Percentiles rank a stretch among this genome's conserved stretches.
phyloP scores from a whole-genome alignment of 2,113 vertebrate genomes.

The Zootoca vivipara region DNA sequence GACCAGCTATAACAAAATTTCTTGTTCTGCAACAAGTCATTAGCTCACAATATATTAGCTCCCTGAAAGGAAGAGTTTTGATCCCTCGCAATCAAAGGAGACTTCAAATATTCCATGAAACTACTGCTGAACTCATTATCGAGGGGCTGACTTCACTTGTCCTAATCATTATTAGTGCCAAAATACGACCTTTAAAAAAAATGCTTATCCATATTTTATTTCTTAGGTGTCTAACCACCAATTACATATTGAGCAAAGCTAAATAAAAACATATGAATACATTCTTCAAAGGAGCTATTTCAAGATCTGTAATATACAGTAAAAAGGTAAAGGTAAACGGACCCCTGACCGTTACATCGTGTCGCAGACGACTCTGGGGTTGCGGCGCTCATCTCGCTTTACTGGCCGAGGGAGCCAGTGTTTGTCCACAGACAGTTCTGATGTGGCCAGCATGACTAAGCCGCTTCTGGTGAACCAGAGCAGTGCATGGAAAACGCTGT shows the following conservation, averaged over 20 bases:
- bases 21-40: constrained; percentile 28
- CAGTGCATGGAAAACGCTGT: too few species aligned
- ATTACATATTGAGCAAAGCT: not conserved
- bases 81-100: not conserved
- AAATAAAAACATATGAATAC: not conserved
- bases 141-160: not conserved
- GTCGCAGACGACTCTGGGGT: too few species aligned
- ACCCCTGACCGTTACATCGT: too few species aligned
- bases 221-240: not conserved
- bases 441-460: too few species aligned
- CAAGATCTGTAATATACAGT: not conserved
- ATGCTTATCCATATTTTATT: not conserved
- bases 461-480: too few species aligned
- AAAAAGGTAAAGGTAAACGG: too few species aligned
- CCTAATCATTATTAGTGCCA: too few species aligned
- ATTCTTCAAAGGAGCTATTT: not conserved
- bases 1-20: constrained; percentile 39
- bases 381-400: too few species aligned
- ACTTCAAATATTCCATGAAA: not conserved
- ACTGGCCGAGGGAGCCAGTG: too few species aligned
- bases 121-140: not conserved
- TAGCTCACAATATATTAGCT: constrained; percentile 48
- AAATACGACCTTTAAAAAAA: not conserved
- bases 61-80: not conserved
- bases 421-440: too few species aligned